Evolutionary conservation across 1,140 invertebrate species (phyloP).

Genomic region (Drosophila novamexicana): DNA sequence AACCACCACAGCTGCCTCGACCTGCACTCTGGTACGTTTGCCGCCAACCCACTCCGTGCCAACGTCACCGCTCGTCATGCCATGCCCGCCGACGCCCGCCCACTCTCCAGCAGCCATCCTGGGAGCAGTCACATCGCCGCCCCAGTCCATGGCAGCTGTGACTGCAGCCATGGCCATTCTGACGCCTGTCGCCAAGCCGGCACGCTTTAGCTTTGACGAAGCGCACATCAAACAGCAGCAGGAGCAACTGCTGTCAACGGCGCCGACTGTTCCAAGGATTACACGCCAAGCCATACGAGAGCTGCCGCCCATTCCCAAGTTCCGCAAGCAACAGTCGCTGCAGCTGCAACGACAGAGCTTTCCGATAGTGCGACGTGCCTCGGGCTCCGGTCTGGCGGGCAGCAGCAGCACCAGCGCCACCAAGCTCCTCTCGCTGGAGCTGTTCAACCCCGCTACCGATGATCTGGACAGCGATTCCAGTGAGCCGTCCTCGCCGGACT

Average conservation of each 20-base stretch:
- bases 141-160: constrained; percentile 67
- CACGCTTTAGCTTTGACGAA: constrained; percentile 76
- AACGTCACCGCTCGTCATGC: constrained; percentile 88
- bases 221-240: constrained; percentile 77
- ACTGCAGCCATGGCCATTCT: constrained; percentile 78
- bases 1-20: constrained; percentile 2
- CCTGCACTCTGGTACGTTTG: constrained; percentile 20
- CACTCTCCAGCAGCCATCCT: constrained; percentile 81
- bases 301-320: constrained; percentile 87
- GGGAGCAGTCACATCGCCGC: constrained; percentile 66
- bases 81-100: constrained; percentile 84
- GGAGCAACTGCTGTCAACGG: constrained; percentile 37
- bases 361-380: constrained; percentile 87
- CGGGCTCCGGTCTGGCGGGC: constrained; percentile 82
- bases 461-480: constrained; percentile 95
- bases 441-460: constrained; percentile 95
- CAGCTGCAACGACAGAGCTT: constrained; percentile 85
- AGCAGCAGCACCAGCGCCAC: constrained; percentile 70
- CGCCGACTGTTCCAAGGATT: constrained; percentile 69
- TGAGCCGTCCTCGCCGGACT: constrained; percentile 93
- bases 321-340: constrained; percentile 86
- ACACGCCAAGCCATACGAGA: constrained; percentile 87
- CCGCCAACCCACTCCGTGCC: constrained; percentile 86
- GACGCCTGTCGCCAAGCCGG: constrained; percentile 61
- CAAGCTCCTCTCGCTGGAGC: constrained; percentile 90